A percentile compares a stretch with the other conserved stretches of the same genome.
Conservation (phyloP, 2,797 vertebrate species). For the Allochrocebus solatus region DNA sequence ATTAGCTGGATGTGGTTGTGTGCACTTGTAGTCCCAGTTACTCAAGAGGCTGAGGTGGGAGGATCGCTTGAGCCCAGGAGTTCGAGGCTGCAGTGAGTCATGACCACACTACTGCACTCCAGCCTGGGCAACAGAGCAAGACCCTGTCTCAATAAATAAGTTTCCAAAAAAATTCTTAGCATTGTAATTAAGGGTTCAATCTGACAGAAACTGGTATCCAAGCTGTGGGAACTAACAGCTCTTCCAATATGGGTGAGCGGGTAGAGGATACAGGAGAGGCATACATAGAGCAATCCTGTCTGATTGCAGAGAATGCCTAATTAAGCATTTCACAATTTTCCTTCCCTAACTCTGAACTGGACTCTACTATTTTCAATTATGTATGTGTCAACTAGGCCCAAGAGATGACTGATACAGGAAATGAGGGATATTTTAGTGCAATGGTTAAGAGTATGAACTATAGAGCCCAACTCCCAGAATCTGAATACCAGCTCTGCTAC, state of each 20-base stretch:
- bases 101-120: not conserved
- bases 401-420: slow-evolving; percentile 10
- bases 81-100: not conserved
- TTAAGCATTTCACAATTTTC: not conserved
- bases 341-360: not conserved
- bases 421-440: not conserved
- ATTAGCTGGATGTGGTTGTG: not conserved
- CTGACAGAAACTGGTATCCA: not conserved
- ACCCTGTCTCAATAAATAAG: not conserved
- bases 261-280: fast-evolving
- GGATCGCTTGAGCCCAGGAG: not conserved
- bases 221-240: not conserved
- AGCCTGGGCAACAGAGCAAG: not conserved
- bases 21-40: not conserved
- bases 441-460: not conserved
- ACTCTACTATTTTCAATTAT: not conserved
- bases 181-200: not conserved
- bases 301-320: not conserved
- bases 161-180: not conserved
- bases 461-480: not conserved
- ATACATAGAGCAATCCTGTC: not conserved
- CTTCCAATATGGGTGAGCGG: not conserved
- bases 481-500: not conserved
- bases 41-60: not conserved
- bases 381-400: not conserved